Percentiles rank a stretch among this genome's conserved stretches.
Evolutionary conservation across 1,140 invertebrate species (phyloP).

Genomic region (Eueides isabella): DNA sequence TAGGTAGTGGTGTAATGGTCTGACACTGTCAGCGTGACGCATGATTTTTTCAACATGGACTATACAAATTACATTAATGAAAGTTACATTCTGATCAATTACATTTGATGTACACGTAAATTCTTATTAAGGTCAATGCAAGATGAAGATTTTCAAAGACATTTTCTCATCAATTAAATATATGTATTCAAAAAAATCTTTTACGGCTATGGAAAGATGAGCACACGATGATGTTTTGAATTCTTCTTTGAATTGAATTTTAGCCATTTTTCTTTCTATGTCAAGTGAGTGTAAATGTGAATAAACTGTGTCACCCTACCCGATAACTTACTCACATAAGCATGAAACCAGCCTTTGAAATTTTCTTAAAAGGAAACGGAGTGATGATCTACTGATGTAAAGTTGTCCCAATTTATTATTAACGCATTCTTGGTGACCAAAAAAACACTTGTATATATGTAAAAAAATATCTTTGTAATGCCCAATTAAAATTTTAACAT

Average conservation of each 20-base stretch:
- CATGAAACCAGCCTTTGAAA: neutral
- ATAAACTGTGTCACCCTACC: neutral
- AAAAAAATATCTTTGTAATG: neutral
- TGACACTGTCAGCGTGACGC: conserved; percentile 26
- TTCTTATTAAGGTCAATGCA: neutral
- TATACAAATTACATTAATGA: conserved; percentile 31
- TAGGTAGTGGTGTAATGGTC: conserved; percentile 17
- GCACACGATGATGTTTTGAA: neutral
- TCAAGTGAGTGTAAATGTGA: neutral
- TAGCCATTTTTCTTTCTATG: neutral
- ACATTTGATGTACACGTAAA: neutral
- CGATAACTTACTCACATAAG: neutral
- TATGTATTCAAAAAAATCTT: neutral
- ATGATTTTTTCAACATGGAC: conserved; percentile 24
- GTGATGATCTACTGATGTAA: too few relatives aligned
- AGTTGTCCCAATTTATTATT: neutral
- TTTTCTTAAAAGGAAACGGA: neutral
- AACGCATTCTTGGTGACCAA: neutral
- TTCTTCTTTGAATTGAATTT: neutral
- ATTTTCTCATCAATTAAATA: too few relatives aligned
- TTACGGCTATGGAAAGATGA: too few relatives aligned
- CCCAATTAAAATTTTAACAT: neutral
- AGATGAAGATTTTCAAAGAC: neutral
- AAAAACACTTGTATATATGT: neutral
- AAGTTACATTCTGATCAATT: conserved; percentile 24